Percentiles rank a stretch among this genome's conserved stretches.
Evolutionary conservation across 2,797 vertebrate species (phyloP).

Genomic region (Hirundo rustica): DNA sequence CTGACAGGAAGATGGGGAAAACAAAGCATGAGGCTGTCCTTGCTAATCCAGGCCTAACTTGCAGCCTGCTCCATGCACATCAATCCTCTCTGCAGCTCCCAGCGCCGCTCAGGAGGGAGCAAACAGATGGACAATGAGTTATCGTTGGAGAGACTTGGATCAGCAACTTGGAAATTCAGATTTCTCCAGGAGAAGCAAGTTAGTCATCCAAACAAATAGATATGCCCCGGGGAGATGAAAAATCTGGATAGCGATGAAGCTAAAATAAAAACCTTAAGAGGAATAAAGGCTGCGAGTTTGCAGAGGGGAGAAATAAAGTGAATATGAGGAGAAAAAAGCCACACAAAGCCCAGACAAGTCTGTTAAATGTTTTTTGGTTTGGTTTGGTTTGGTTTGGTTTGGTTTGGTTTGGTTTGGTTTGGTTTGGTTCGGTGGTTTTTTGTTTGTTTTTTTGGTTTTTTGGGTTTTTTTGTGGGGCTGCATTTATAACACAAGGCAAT

Average conservation of each 20-base stretch:
- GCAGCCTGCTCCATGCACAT: background rate
- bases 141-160: background rate
- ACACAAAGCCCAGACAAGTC: background rate
- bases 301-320: background rate
- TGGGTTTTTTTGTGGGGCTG: no score
- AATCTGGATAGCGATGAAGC: background rate
- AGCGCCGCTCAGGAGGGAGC: background rate
- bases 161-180: background rate
- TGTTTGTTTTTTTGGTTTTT: no score
- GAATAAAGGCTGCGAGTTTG: background rate
- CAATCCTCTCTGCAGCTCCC: background rate
- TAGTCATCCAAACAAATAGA: slow-evolving; percentile 39
- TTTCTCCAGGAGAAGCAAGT: background rate
- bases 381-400: no score
- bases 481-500: background rate
- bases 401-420: no score
- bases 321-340: background rate
- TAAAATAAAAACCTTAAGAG: background rate
- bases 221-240: slow-evolving; percentile 1
- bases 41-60: background rate
- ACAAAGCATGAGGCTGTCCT: background rate
- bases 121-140: slow-evolving; percentile 46
- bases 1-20: rapidly evolving
- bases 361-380: background rate
- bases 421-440: no score